Conservation (phyloP, 2,888 invertebrate genomes). For the Tortrix viridana region DNA sequence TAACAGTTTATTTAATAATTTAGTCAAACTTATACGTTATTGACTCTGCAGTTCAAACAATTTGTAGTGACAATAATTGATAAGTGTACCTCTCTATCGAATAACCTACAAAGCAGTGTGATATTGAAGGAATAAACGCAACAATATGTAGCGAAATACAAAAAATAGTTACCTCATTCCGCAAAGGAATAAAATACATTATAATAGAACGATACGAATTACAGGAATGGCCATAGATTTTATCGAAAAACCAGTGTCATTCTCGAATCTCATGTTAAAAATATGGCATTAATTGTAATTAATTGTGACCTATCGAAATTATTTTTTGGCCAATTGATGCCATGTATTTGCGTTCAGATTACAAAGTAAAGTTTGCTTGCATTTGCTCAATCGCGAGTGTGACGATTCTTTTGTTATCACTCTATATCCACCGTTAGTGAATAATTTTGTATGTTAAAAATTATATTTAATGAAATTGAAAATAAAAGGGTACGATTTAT, state of each 20-base stretch:
- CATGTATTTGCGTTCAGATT: conserved; percentile 38
- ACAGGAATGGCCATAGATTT: conserved; percentile 39
- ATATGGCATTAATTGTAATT: conserved; percentile 9
- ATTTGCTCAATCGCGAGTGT: conserved; percentile 74
- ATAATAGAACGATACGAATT: conserved; percentile 41
- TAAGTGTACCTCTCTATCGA: conserved; percentile 1
- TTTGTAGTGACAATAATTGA: conserved; percentile 19
- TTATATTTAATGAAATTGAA: conserved; percentile 68
- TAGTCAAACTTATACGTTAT: conserved; percentile 4
- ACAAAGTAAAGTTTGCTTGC: conserved; percentile 61
- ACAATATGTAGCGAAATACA: conserved; percentile 48
- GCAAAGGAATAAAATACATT: conserved; percentile 48
- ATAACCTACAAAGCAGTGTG: conserved; percentile 61
- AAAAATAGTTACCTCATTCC: conserved; percentile 70
- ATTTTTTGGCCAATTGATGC: conserved; percentile 34
- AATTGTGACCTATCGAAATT: conserved; percentile 27
- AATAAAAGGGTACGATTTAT: conserved; percentile 80
- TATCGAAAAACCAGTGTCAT: conserved; percentile 11
- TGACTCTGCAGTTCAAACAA: conserved; percentile 5
- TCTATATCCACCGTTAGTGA: conserved; percentile 74
- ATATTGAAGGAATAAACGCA: conserved; percentile 61
- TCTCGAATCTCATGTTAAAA: conserved; percentile 11
- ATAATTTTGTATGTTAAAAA: conserved; percentile 74
- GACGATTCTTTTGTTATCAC: conserved; percentile 56
- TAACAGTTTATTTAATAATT: conserved; percentile 5